Evolutionary conservation across 1,140 invertebrate species (phyloP).

Genomic region (Drosophila prosaltans): DNA sequence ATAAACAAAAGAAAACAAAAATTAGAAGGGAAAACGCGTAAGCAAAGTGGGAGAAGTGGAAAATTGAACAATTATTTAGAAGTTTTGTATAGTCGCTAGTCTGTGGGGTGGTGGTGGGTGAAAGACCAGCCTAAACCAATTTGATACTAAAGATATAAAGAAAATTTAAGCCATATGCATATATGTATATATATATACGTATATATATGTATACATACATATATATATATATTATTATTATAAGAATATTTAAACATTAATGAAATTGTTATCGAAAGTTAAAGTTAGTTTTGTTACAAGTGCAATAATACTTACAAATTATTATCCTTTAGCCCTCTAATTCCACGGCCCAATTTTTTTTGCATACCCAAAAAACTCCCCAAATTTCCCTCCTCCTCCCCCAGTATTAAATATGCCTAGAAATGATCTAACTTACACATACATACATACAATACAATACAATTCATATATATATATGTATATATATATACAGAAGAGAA

Average conservation of each 20-base stretch:
- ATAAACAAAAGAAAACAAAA: conserved; percentile 3
- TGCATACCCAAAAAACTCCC: not conserved
- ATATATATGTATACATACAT: conserved; percentile 48
- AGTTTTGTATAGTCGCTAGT: conserved; percentile 73
- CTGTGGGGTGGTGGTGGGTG: conserved; percentile 32
- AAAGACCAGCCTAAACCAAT: conserved; percentile 42
- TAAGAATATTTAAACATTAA: conserved; percentile 58
- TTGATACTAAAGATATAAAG: conserved; percentile 76
- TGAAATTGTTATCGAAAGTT: conserved; percentile 75
- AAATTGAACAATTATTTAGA: conserved; percentile 76
- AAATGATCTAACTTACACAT: conserved; percentile 14
- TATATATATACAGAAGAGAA: not conserved
- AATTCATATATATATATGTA: conserved; percentile 1
- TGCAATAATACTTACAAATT: conserved; percentile 62
- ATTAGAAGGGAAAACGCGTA: conserved; percentile 27
- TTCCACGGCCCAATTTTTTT: not conserved
- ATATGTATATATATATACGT: conserved; percentile 60
- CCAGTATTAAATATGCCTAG: conserved; percentile 11
- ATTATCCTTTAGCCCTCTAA: conserved; percentile 2
- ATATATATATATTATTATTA: conserved; percentile 37
- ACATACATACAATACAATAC: conserved; percentile 4
- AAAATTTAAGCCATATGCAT: conserved; percentile 72
- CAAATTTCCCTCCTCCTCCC: not conserved
- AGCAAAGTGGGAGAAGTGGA: conserved; percentile 30
- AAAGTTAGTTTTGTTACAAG: conserved; percentile 79